Base-by-base conservation (phyloP, 53 echinoderm and acorn worm genomes). In the Paracentrotus lividus region DNA sequence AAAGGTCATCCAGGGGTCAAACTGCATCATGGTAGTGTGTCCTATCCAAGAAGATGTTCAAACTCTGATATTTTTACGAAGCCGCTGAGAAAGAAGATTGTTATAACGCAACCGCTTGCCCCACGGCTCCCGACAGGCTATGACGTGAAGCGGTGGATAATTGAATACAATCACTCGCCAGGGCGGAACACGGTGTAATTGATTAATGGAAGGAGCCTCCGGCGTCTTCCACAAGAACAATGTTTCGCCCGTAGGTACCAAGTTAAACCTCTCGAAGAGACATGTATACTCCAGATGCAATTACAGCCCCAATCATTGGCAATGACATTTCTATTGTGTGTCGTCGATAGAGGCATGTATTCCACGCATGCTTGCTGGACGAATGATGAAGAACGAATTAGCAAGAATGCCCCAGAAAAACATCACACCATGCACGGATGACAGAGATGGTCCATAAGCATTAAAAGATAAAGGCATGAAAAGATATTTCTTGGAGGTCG, bases 241-340 rank as follows among this genome's bases (percentile, higher is more conserved):
- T 72, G 72, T 38, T 72, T n/a, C 32, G 12, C 40, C 36, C 36
- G 42, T 27, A 29, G 29, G 31, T 27, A 72, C 42, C 0, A 36
- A 72, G 42, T 38, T n/a, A n/a, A 40, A 72, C 72, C 38, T 36
- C 20, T 14, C 15, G 72, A 20, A 69, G 36, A 40, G 40, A 40
- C 13, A 72, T 72, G 72, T 72, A 72, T 4, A 18, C 72, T 38
- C 36, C 20, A 32, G 72, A 72, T 72, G 72, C 36, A 38, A 72
- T 72, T 72, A 72, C 40, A 72, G 72, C 40, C 0, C n/a, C n/a
- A n/a, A 72, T 72, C 72, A 72, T 72, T 72, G 72, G 72, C 72
- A 38, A 72, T 72, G 72, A 72, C 40, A 72, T 72, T 72, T 72
- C 72, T 72, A 72, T 40, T 10, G 36, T 18, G 36, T 20, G 40